Evolutionary conservation across 2,888 invertebrate genomes (phyloP).

Genomic region (Hirtodrosophila alboralis): DNA sequence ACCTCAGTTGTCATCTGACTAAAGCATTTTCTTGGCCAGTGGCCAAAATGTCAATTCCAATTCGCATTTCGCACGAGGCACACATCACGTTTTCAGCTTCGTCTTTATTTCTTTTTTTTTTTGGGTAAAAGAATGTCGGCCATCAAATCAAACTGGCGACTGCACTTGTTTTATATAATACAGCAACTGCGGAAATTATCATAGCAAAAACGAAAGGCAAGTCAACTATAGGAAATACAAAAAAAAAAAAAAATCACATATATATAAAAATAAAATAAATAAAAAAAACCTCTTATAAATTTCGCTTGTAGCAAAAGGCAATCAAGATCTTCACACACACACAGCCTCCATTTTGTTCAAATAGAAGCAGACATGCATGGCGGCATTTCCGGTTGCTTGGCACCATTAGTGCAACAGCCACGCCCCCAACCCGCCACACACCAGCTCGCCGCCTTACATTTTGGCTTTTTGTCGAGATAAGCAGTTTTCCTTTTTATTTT

Average conservation of each 20-base stretch:
- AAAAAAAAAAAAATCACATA: too few relatives aligned
- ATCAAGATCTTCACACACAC: conserved; percentile 63
- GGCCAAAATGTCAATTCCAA: conserved; percentile 83
- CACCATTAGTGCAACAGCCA: conserved; percentile 78
- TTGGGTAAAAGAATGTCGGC: conserved; percentile 31
- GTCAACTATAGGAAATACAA: too few relatives aligned
- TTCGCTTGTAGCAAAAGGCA: conserved; percentile 71
- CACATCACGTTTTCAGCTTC: conserved; percentile 51
- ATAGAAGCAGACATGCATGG: conserved; percentile 77
- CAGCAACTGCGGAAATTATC: conserved; percentile 71
- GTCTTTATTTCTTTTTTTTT: conserved; percentile 6
- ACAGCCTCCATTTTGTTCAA: conserved; percentile 74
- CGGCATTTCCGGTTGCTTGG: conserved; percentile 80
- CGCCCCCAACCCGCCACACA: conserved; percentile 45
- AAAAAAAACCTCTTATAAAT: conserved; percentile 50
- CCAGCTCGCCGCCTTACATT: conserved; percentile 27
- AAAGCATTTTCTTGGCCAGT: conserved; percentile 68
- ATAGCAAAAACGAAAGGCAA: conserved; percentile 52
- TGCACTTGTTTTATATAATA: conserved; percentile 69
- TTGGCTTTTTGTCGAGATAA: conserved; percentile 76
- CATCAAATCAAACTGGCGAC: conserved; percentile 64
- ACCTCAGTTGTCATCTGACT: conserved; percentile 10
- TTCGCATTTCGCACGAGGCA: conserved; percentile 63
- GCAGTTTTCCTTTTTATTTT: conserved; percentile 60
- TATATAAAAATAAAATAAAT: too few relatives aligned